Percentiles rank a stretch among this genome's conserved stretches.
phyloP scores from a whole-genome alignment of 2,113 vertebrate species.

The Microtus ochrogaster region DNA sequence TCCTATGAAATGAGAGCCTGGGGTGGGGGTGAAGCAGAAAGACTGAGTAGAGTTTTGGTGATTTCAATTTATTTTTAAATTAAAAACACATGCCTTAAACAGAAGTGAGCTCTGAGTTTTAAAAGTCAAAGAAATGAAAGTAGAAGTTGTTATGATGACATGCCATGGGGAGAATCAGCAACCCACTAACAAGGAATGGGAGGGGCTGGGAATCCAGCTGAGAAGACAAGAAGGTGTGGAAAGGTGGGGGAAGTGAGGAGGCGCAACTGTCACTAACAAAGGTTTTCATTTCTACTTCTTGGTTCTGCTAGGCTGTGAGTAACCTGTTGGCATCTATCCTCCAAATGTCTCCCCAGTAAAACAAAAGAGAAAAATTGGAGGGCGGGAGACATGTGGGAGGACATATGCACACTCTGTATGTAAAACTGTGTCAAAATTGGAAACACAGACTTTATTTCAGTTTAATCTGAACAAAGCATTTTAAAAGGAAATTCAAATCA shows the following conservation, averaged over 20 bases:
- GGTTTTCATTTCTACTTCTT: not conserved
- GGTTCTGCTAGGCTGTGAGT: not conserved
- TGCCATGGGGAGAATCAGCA: not conserved
- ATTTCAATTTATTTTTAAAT: not conserved
- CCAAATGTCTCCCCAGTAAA: not conserved
- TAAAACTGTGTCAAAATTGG: not conserved
- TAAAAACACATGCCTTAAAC: not conserved
- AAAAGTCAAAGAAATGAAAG: constrained; percentile 18
- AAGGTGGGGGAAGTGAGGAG: not conserved
- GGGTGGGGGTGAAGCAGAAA: not conserved
- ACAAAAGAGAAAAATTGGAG: not conserved
- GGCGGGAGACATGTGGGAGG: not conserved
- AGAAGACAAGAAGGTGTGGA: not conserved
- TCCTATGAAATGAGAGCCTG: not conserved
- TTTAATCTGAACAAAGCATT: not conserved
- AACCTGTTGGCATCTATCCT: too few relatives aligned
- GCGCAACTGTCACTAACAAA: not conserved
- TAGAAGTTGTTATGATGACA: not conserved
- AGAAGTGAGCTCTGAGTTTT: not conserved
- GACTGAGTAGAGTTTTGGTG: not conserved
- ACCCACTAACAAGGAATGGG: not conserved
- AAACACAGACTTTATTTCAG: not conserved
- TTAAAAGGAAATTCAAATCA: not conserved
- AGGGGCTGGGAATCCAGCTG: not conserved
- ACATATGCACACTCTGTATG: not conserved